phyloP scores from a whole-genome alignment of 2,888 invertebrate genomes.

The Maniola hyperantus region DNA sequence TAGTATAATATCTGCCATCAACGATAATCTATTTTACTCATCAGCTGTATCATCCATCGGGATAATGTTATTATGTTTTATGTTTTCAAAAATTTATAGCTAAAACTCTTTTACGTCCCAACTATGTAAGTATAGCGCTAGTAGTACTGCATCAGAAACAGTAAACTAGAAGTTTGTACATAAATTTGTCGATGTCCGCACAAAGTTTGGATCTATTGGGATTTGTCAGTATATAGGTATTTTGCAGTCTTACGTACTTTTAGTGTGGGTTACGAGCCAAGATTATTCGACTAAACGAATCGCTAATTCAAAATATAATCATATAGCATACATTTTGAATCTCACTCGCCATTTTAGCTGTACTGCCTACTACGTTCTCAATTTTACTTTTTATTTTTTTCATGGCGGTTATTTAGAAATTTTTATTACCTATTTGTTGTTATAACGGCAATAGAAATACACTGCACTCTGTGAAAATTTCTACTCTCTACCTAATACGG shows the following conservation, averaged over 20 bases:
- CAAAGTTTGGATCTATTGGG: conserved; percentile 48
- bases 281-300: conserved; percentile 2
- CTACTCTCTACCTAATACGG: too few species aligned
- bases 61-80: not conserved
- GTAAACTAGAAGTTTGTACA: conserved; percentile 49
- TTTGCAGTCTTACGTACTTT: conserved; percentile 12
- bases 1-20: too few species aligned
- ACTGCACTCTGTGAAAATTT: too few species aligned
- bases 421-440: too few species aligned
- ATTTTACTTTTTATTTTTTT: too few species aligned
- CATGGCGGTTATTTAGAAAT: too few species aligned
- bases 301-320: conserved; percentile 6
- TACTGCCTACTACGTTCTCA: too few species aligned
- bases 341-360: too few species aligned
- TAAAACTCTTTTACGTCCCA: conserved; percentile 1
- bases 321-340: too few species aligned
- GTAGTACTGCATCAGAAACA: conserved; percentile 11
- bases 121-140: conserved; percentile 6
- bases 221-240: conserved; percentile 35
- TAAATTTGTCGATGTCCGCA: conserved; percentile 56
- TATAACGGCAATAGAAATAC: too few species aligned
- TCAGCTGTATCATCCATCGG: not conserved
- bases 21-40: too few species aligned
- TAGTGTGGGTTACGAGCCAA: conserved; percentile 8
- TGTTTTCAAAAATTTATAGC: not conserved